Base-by-base conservation (phyloP, 1,140 invertebrate genomes). In the Agrilus planipennis region DNA sequence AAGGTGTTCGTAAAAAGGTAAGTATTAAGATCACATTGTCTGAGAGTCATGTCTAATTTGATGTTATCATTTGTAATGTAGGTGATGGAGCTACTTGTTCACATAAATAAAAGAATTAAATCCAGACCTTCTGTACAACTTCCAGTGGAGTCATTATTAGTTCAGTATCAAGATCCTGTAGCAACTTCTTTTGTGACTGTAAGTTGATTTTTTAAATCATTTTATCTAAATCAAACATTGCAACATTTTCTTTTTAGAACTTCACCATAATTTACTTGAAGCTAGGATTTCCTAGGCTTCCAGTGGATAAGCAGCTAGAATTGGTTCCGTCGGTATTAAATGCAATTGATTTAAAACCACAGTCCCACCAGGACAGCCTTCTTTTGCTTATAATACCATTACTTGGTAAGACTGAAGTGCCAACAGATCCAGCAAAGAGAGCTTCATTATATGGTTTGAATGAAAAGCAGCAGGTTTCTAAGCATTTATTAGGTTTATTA, bases 231-330 rank as follows among this genome's bases (percentile, higher is more conserved):
- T n/a, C n/a, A n/a, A n/a, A n/a, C 17, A 14, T 30, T 17, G 18
- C 5, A 29, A 31, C 5, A 16, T 39, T 56, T 48, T 61, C 46
- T 53, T 73, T 77, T 17, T 67, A 91, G 80, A 95, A 95, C 65
- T 93, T 95, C 59, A 82, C 86, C 29, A 87, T 93, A 38, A 89
- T 94, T 54, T 95, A 93, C 56, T 84, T 94, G 29, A 90, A 88
- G 62, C 76, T 92, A 74, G 89, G 89, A 12, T 94, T 78, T 69
- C 86, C 88, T 2, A 65, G 89, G 44, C 64, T 92, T 45, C 71
- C 79, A 21, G 63, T 75, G 23, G 76, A 78, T 11, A 77, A 84
- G 50, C 88, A 91, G 64, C 70, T 77, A 3, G 74, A 78, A 52
- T 61, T 92, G 32, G 69, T 89, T 12, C 81, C 88, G 15, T 68